A percentile compares a stretch with the other conserved stretches of the same genome.
phyloP scores from a whole-genome alignment of 2,113 vertebrate genomes.

The Sphyrna mokarran region DNA sequence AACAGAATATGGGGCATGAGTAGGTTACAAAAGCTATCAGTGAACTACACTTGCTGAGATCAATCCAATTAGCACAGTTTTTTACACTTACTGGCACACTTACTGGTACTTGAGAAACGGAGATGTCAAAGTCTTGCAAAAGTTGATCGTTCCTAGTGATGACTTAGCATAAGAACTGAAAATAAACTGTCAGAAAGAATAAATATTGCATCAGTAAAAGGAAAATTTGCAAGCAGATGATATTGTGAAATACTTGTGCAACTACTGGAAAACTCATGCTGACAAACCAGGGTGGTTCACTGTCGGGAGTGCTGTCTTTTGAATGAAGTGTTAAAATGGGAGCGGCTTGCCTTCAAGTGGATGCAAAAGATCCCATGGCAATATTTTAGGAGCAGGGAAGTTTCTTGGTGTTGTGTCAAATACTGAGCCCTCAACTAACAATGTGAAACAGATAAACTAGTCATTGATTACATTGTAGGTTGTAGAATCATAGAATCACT shows the following conservation, averaged over 20 bases:
- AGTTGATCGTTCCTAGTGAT: rapidly evolving
- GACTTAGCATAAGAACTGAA: background rate
- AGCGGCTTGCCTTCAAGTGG: background rate
- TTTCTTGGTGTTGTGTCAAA: background rate
- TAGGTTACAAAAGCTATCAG: background rate
- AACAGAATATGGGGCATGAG: background rate
- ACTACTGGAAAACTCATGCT: background rate
- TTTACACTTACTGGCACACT: background rate
- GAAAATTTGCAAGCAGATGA: background rate
- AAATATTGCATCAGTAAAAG: background rate
- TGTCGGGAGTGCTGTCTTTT: background rate
- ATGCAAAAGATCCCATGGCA: background rate
- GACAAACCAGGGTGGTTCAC: background rate
- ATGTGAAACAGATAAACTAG: background rate
- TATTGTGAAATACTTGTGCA: background rate
- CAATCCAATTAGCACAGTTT: background rate
- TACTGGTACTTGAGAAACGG: background rate
- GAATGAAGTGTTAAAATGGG: background rate
- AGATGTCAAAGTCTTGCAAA: background rate
- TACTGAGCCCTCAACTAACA: background rate
- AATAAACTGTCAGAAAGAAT: background rate
- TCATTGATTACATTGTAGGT: background rate
- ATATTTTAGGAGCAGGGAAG: background rate
- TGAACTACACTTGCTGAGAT: background rate
- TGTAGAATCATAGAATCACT: background rate